Evolutionary conservation across 2,113 vertebrate species (phyloP), one percentile per base, ranked within the genome.

Genomic region (Zeus faber): DNA sequence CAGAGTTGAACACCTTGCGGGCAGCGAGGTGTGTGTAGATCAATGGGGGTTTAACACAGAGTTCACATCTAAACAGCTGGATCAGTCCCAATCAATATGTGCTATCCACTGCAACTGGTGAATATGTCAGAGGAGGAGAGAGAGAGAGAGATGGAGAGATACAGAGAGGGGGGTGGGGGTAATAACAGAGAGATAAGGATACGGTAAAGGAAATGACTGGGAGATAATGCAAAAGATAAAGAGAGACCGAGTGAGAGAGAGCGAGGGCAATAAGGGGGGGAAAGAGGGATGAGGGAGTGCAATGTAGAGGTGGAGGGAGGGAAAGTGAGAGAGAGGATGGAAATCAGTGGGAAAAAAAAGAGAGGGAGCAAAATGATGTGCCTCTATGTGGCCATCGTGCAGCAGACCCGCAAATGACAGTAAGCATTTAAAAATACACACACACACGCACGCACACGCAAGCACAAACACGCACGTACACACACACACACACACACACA

Each of bases 31-130:
- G 83, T 67, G 26, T 72, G 74, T 74, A 83, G 77, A 88, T 91
- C 90, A 62, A 90, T 89, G 76, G 37, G 79, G 87, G 90, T 86
- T 89, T 90, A 90, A 89, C 79, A 84, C 79, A 62, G 70, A 83
- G 89, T 90, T 91, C 87, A 91, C 81, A 90, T 86, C 85, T 89
- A 91, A 90, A 90, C 88, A 88, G 77, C 81, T 82, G 88, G 87
- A 88, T 90, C 87, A 90, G 86, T 88, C 85, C 70, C 83, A 84
- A 90, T 91, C 90, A 84, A 91, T 91, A 87, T 58, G 71, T 77
- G 51, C 82, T 61, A 85, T 83, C 83, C 82, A 67, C 46, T 70
- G 77, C 81, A 81, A 80, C 82, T 88, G 88, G 84, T 91, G 88
- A 90, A 91, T 91, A 88, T 76, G 77, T 85, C 87, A 52, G 25